These are phyloP conservation scores for Alauda arvensis DNA, from an alignment of 2,797 vertebrate genomes.

Conservation along the genomic window DNA sequence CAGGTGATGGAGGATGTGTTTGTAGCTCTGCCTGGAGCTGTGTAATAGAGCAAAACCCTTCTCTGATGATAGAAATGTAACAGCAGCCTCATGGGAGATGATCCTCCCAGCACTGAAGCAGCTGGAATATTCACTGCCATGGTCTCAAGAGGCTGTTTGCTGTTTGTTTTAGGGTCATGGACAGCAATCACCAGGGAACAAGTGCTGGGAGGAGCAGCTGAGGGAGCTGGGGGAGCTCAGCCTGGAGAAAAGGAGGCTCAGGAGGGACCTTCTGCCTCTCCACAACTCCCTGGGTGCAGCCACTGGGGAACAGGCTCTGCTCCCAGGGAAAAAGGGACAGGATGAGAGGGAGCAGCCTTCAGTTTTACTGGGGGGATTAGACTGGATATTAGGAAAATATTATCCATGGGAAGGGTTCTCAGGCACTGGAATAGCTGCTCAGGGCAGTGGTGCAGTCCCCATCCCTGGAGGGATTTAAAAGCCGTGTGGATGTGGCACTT, in stretches of 20 bases:
- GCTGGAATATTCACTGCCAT: background rate
- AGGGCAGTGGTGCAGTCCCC: background rate
- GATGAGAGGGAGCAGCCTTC: fast-evolving
- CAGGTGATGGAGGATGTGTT: background rate
- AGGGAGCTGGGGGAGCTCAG: background rate
- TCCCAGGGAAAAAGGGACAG: background rate
- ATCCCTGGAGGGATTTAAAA: background rate
- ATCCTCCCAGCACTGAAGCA: background rate
- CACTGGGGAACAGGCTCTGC: fast-evolving
- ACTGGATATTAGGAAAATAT: background rate
- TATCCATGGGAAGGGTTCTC: background rate
- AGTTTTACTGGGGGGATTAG: background rate
- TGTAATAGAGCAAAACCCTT: background rate
- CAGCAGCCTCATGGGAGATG: background rate
- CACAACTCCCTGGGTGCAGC: background rate
- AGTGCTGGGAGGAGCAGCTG: background rate
- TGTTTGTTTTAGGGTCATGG: background rate
- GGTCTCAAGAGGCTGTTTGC: fast-evolving
- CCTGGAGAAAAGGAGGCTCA: background rate
- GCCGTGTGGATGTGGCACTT: fast-evolving
- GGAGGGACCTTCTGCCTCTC: background rate
- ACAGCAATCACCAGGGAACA: background rate
- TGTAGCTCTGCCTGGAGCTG: conserved; percentile 16
- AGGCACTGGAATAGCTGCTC: background rate
- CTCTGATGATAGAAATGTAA: background rate